Conservation (phyloP, 1,140 invertebrate genomes). For the Lamellibrachia luymesi region DNA sequence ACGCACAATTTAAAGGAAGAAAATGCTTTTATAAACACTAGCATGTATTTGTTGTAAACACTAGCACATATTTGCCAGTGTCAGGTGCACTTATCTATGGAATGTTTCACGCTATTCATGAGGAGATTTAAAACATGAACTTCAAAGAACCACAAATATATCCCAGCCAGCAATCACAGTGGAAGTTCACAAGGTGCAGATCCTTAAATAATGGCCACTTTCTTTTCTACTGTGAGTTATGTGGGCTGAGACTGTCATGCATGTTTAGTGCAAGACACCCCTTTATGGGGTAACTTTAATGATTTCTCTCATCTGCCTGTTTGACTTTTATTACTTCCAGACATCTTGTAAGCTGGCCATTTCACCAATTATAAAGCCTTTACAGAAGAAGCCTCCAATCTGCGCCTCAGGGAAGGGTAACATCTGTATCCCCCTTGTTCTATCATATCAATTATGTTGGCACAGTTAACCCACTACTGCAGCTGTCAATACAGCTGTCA, state of each 20-base stretch:
- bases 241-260: neutral
- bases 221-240: neutral
- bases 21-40: neutral
- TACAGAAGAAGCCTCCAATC: neutral
- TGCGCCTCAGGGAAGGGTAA: neutral
- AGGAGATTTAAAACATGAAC: neutral
- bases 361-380: slow-evolving; percentile 5
- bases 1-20: neutral
- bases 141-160: neutral
- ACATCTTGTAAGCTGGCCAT: neutral
- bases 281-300: slow-evolving; percentile 1
- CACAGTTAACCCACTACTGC: neutral
- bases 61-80: neutral
- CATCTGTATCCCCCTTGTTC: no score
- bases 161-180: neutral
- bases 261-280: neutral
- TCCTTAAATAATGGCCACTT: neutral
- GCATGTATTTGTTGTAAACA: neutral
- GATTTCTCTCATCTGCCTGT: neutral
- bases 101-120: neutral
- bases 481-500: neutral
- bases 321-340: neutral
- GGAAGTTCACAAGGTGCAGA: neutral
- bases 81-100: neutral
- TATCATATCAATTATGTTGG: no score